Evolutionary conservation across 2,888 invertebrate species (phyloP), one percentile per base, ranked within the genome.

Genomic region (Tubulanus polymorphus): DNA sequence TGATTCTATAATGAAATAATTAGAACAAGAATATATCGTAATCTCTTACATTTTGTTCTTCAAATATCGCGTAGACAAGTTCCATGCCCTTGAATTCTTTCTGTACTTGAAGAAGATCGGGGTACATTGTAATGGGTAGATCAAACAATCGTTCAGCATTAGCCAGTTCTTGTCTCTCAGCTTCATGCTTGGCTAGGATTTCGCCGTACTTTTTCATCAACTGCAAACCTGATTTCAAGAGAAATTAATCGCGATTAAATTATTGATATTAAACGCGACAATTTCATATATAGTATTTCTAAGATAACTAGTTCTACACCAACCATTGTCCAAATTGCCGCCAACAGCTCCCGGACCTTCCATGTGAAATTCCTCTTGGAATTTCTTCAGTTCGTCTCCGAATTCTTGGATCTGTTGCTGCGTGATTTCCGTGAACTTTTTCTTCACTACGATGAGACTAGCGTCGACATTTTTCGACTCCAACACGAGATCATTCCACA

Each of bases 61-160:
- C 86, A 72, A 89, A 93, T 26, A 93, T 83, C 70, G 86, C 86
- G 74, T 88, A 93, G 25, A 93, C 78, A 64, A 81, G 67, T 54
- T 88, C 87, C 84, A 93, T 85, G 72, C 78, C 76, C 48, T 76
- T 76, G 74, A 81, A 74, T 59, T 81, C 79, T 65, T 79, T 80
- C 67, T 79, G 78, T 6, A 81, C 75, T 46, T 76, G 71, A n/a
- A 72, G 66, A 30, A 90, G 89, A 57, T 86, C 86, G 0, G 88
- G 86, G 71, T 92, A 93, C 75, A 91, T 89, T 0, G 90, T 87
- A 49, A 91, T 84, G 0, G 90, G 87, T 67, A 93, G 87, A 68
- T 92, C 91, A 76, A 94, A 94, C 2, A 94, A 82, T 70, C 88
- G 86, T 79, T 93, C 93, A 0, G 91, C 90, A 55, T 85, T 86